Conservation (phyloP, 2,888 invertebrate genomes). For the Pristionchus japonicus region DNA sequence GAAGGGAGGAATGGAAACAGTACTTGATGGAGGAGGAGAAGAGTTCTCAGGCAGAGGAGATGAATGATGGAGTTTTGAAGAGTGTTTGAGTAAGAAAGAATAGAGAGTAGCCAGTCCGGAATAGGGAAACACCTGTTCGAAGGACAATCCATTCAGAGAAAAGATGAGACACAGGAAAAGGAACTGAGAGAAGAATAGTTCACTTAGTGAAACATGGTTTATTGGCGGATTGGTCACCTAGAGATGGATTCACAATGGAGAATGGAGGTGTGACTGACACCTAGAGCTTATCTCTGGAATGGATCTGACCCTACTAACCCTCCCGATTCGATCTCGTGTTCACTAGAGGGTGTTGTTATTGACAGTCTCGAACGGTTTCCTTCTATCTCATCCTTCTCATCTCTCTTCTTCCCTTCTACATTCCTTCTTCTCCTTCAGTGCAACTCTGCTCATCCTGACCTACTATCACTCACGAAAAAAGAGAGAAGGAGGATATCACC, state of each 20-base stretch:
- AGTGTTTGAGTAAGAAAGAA: neutral
- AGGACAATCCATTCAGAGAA: neutral
- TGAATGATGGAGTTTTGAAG: neutral
- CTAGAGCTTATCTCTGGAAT: neutral
- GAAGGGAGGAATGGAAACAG: neutral
- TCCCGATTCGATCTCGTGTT: neutral
- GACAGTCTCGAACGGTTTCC: neutral
- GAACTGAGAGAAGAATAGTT: neutral
- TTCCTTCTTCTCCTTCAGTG: neutral
- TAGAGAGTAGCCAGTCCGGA: neutral
- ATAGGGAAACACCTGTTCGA: neutral
- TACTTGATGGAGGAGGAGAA: neutral
- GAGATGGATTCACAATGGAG: neutral
- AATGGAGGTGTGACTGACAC: neutral
- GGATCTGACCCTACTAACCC: neutral
- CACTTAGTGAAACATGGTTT: neutral
- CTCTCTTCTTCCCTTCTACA: neutral
- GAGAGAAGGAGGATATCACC: conserved; percentile 13
- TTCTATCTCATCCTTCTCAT: conserved; percentile 7
- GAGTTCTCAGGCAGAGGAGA: neutral
- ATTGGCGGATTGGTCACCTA: neutral
- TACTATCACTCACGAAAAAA: conserved; percentile 8
- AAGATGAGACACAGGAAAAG: neutral
- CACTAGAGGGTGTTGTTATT: neutral
- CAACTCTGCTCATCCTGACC: neutral